Base-by-base conservation (phyloP, 1,140 invertebrate genomes). In the Plutomurus gul region DNA sequence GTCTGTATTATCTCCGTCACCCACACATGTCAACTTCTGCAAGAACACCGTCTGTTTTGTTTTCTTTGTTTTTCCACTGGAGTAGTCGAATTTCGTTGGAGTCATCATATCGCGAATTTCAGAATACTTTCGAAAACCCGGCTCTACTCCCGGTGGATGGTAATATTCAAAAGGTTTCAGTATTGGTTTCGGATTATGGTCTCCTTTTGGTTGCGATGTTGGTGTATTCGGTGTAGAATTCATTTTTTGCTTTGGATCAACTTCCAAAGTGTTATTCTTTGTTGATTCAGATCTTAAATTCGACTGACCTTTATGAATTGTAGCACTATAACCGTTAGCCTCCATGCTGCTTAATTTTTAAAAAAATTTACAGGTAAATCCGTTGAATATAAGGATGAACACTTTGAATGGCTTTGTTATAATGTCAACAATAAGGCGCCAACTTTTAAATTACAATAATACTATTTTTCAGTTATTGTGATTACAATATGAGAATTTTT, bases 161-260 rank as follows among this genome's bases (percentile, higher is more conserved):
- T 65, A 65, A 33, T 65, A 30, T n/a, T 65, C 56, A n/a, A 65
- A 65, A 33, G 56, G 56, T 33, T 65, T 65, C 56, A 65, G 36
- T 36, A 65, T 65, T 16, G 56, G 56, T 36, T 65, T 65, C 56
- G 36, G 30, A 6, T n/a, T n/a, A n/a, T 16, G 25, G 4, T 16
- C 27, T 36, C 36, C 56, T 18, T 65, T 65, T 30, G 30, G 30
- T 2, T 1, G 13, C 20, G 36, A 33, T 6, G 25, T 16, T 65
- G 56, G 56, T 30, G 56, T 65, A 16, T 36, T 65, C 3, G 56
- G 56, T 5, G 56, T 65, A 16, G 56, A 65, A 16, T 51, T 18
- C 20, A 51, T 51, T 51, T 51, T 6, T 51, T 22, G 20, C 18
- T 2, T 51, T 0, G 8, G 47, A 18, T 10, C 47, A n/a, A 2